Evolutionary conservation across 2,888 invertebrate species (phyloP), one percentile per base, ranked within the genome.

Genomic region (Girardia tigrina): DNA sequence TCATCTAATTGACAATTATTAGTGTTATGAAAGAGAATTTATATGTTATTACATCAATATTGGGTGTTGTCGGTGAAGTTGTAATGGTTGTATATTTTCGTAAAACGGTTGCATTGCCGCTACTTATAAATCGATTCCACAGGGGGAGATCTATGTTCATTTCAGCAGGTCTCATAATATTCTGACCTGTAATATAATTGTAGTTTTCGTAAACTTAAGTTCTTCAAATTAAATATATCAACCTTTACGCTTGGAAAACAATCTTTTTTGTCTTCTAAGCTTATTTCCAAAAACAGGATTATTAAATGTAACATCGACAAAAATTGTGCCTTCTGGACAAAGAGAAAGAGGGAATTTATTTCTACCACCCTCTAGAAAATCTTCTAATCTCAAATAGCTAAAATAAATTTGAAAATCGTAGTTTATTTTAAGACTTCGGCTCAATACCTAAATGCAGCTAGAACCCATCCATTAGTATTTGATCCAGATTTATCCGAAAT

Each of bases 71-170:
- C 16, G 70, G 12, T 70, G 26, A n/a, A 70, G 20, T 12, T 12
- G 20, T 8, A 70, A 20, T 27, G 8, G 70, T 20, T 70, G 20
- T 70, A 8, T 42, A 20, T 20, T 72, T 27, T 27, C 88, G 88
- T 77, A 88, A 70, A 2, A 70, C 74, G 27, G 75, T 74, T 29
- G 82, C 82, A 42, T 82, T 77, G 16, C 81, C 80, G 75, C 83
- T 79, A 78, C 84, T 85, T 79, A 86, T 82, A 74, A 86, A 79
- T 20, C 86, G 82, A 20, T 84, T 83, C 90, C 95, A 92, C 16
- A 94, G 93, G 78, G 94, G 94, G 75, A 97, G 93, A 84, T 97
- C 95, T 79, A 97, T 94, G 85, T 95, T 95, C 92, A 95, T 93
- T 83, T 95, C 94, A 81, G 91, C 92, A 76, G 94, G 92, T 80